Percentiles rank a stretch among this genome's conserved stretches.
phyloP scores from a whole-genome alignment of 2,888 invertebrate genomes.

The Diadegma fenestrale region DNA sequence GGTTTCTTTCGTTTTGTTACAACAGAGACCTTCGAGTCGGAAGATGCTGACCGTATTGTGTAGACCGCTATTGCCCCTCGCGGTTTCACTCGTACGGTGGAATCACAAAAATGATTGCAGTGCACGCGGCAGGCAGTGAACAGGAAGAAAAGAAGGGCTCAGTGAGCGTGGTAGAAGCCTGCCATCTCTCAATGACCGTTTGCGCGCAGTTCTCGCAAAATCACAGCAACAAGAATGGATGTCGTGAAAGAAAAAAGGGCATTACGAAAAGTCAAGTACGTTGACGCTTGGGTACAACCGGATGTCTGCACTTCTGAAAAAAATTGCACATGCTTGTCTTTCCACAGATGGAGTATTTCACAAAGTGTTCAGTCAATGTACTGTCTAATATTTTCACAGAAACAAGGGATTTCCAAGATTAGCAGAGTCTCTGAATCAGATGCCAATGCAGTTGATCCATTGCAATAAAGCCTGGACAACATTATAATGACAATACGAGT shows the following conservation, averaged over 20 bases:
- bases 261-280: conserved; percentile 72
- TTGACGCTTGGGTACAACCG: conserved; percentile 77
- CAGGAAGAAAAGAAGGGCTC: conserved; percentile 28
- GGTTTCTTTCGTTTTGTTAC: conserved; percentile 5
- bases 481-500: not conserved
- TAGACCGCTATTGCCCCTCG: conserved; percentile 26
- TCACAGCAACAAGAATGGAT: conserved; percentile 21
- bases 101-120: conserved; percentile 48
- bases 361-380: not conserved
- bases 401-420: not conserved
- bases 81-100: conserved; percentile 41
- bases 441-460: not conserved
- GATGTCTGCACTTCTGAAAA: conserved; percentile 73
- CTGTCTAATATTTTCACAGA: not conserved
- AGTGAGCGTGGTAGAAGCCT: not conserved
- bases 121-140: conserved; percentile 8
- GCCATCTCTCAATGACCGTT: conserved; percentile 27
- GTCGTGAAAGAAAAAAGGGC: conserved; percentile 45
- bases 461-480: not conserved
- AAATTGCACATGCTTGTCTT: conserved; percentile 65
- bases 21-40: conserved; percentile 29
- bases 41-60: conserved; percentile 49
- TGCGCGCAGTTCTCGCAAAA: not conserved
- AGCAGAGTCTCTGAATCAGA: not conserved
- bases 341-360: conserved; percentile 13